phyloP scores from a whole-genome alignment of 2,888 invertebrate species.

The Morpho achilles region DNA sequence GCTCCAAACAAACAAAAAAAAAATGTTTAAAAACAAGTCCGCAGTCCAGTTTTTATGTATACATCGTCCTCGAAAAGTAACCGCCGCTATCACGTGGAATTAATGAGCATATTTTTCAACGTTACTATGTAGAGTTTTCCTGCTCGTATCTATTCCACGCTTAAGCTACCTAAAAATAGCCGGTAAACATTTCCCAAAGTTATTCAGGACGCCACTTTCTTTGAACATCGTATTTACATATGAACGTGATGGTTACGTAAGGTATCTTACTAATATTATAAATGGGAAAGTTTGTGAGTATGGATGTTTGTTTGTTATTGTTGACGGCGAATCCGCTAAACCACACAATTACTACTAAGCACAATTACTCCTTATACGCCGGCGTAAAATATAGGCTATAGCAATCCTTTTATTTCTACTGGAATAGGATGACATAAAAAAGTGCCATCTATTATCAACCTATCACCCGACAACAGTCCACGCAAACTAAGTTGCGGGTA shows the following conservation, averaged over 20 bases:
- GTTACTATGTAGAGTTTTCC: constrained; percentile 13
- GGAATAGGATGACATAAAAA: no score
- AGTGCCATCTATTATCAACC: no score
- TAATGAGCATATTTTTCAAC: constrained; percentile 47
- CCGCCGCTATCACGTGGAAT: constrained; percentile 53
- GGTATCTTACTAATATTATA: not conserved
- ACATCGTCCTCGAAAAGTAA: constrained; percentile 70
- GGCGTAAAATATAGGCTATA: no score
- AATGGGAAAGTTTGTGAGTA: no score
- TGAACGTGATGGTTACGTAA: constrained; percentile 6
- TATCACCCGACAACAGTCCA: no score
- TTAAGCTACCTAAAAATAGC: constrained; percentile 7
- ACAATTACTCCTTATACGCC: no score
- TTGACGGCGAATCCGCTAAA: no score
- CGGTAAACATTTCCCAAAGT: constrained; percentile 5
- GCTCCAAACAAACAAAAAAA: constrained; percentile 18
- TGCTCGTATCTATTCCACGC: constrained; percentile 3
- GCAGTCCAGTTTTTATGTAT: constrained; percentile 55
- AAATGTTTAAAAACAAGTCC: constrained; percentile 51
- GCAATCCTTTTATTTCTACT: no score
- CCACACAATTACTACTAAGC: no score
- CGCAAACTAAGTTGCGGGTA: no score
- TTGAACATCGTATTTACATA: constrained; percentile 6
- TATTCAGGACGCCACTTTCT: constrained; percentile 9
- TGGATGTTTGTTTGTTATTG: no score